phyloP scores from a whole-genome alignment of 1,140 invertebrate species.

The Scaptodrosophila lebanonensis region DNA sequence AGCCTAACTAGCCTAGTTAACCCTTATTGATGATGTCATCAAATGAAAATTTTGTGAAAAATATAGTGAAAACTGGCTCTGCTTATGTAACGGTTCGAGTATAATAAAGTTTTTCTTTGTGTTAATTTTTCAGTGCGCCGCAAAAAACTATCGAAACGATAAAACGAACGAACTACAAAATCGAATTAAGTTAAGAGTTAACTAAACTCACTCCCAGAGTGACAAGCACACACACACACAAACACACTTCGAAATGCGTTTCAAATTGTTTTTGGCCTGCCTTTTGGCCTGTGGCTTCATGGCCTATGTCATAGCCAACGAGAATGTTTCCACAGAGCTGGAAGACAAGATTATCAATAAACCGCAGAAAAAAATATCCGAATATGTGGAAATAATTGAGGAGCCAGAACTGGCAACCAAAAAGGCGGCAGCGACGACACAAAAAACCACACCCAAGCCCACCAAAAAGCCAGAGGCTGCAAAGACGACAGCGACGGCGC shows the following conservation, averaged over 20 bases:
- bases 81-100: too few species aligned
- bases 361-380: conserved; percentile 29
- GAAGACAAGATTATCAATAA: conserved; percentile 52
- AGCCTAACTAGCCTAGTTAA: conserved; percentile 34
- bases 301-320: conserved; percentile 66
- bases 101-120: conserved; percentile 34
- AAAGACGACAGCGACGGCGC: conserved; percentile 1
- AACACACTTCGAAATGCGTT: conserved; percentile 61
- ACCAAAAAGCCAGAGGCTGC: too few species aligned
- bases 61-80: too few species aligned
- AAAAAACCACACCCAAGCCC: conserved; percentile 1
- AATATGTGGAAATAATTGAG: conserved; percentile 37
- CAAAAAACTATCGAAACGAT: conserved; percentile 19
- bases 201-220: conserved; percentile 2
- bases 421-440: conserved; percentile 15
- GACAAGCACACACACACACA: too few species aligned
- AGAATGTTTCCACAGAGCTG: conserved; percentile 62
- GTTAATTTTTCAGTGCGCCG: conserved; percentile 40
- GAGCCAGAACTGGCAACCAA: conserved; percentile 26
- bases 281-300: conserved; percentile 66
- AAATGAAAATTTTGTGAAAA: too few species aligned
- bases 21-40: conserved; percentile 56
- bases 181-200: conserved; percentile 34
- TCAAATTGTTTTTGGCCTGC: conserved; percentile 71
- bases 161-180: conserved; percentile 37